These are phyloP conservation scores for Oryzaephilus surinamensis DNA, from an alignment of 1,140 invertebrate genomes.

Conservation along the genomic window DNA sequence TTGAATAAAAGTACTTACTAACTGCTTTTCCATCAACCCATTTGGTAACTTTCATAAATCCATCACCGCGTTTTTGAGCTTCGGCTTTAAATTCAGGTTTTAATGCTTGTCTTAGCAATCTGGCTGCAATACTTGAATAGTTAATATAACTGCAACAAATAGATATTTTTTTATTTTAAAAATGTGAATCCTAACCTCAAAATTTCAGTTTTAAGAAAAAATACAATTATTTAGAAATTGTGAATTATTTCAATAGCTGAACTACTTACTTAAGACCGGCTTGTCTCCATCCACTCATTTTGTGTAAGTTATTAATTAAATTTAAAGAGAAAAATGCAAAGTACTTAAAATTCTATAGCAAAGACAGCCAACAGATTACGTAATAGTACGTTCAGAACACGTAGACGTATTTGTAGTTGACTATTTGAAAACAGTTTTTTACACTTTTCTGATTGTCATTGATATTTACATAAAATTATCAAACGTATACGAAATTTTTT, in stretches of 20 bases:
- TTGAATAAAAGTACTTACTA: conserved; percentile 49
- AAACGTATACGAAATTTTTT: no score
- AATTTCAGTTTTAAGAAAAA: conserved; percentile 13
- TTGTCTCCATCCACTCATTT: conserved; percentile 53
- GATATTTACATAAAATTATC: no score
- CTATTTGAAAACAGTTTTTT: no score
- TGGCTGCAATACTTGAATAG: conserved; percentile 83
- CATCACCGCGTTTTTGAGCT: conserved; percentile 63
- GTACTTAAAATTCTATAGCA: no score
- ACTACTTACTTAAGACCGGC: conserved; percentile 51
- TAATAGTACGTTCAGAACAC: no score
- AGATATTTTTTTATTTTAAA: conserved; percentile 11
- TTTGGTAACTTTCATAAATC: conserved; percentile 64
- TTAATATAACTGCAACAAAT: conserved; percentile 72
- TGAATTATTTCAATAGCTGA: not conserved
- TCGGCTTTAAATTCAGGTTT: conserved; percentile 62
- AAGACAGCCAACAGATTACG: no score
- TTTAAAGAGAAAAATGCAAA: no score
- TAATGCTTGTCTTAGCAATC: conserved; percentile 62
- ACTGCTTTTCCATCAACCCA: conserved; percentile 78
- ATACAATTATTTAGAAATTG: not conserved
- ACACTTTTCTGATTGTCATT: no score
- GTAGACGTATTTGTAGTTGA: no score
- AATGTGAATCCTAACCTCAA: conserved; percentile 15
- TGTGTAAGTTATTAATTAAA: no score